phyloP scores from a whole-genome alignment of 2,797 vertebrate species.

The Phalloptychus januarius region DNA sequence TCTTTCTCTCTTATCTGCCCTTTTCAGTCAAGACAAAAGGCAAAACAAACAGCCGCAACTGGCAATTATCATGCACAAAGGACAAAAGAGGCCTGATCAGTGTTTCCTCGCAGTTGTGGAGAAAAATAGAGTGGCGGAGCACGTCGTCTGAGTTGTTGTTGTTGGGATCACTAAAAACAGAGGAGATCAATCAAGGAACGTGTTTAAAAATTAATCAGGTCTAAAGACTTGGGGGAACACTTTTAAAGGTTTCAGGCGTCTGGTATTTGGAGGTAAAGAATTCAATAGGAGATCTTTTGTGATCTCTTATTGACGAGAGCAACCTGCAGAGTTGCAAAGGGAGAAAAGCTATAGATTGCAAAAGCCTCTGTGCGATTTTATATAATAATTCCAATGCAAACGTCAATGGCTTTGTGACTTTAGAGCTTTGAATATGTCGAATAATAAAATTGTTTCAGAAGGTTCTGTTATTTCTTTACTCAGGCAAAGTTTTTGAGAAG shows the following conservation, averaged over 20 bases:
- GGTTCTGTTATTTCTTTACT: not conserved
- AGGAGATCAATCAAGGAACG: conserved; percentile 9
- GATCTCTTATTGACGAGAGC: not conserved
- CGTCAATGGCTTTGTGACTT: not conserved
- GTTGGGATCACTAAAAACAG: conserved; percentile 11
- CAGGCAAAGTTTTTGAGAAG: not conserved
- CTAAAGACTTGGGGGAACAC: conserved; percentile 2
- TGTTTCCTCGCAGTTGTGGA: conserved; percentile 24
- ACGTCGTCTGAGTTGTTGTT: conserved; percentile 1
- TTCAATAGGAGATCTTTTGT: not conserved
- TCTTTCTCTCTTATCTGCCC: conserved; percentile 46
- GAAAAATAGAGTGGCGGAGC: conserved; percentile 10
- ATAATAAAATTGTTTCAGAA: not conserved
- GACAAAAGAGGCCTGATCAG: conserved; percentile 11
- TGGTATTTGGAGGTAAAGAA: conserved; percentile 7
- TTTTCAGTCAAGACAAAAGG: conserved; percentile 58
- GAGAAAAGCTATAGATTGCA: not conserved
- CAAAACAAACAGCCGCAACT: conserved; percentile 52
- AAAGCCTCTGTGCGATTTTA: conserved; percentile 4
- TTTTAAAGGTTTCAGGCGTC: conserved; percentile 15
- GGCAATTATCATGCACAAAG: conserved; percentile 53
- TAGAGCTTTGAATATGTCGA: not conserved
- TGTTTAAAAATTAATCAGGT: conserved; percentile 16
- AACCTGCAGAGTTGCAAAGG: not conserved
- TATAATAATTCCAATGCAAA: not conserved